Conservation (phyloP, 2,888 invertebrate species). For the Luperina nickerlii region DNA sequence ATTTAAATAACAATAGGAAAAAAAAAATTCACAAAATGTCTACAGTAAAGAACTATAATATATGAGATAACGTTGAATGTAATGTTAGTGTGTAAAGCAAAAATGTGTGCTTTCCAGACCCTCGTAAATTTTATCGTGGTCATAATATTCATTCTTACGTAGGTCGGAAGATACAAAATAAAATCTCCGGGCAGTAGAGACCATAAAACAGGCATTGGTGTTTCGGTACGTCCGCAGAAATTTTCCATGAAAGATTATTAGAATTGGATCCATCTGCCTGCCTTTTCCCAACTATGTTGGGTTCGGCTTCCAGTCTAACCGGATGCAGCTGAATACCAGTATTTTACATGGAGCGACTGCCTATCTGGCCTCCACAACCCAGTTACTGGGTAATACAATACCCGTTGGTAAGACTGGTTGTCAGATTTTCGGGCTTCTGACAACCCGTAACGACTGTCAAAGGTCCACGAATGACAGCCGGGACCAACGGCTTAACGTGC, state of each 20-base stretch:
- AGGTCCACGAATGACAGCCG: neutral
- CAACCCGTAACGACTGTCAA: neutral
- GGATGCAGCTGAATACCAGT: no score
- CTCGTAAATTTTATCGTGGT: slow-evolving; percentile 24
- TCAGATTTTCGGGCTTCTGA: neutral
- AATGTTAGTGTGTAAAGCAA: slow-evolving; percentile 31
- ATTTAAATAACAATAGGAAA: no score
- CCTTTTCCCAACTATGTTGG: no score
- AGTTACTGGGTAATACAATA: neutral
- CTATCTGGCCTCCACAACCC: neutral
- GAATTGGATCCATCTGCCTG: no score
- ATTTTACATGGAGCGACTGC: no score
- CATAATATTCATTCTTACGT: neutral
- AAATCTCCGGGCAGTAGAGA: neutral
- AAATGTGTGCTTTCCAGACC: slow-evolving; percentile 17
- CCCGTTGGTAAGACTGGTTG: neutral
- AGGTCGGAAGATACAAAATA: neutral
- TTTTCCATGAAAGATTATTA: neutral
- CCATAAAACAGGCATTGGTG: neutral
- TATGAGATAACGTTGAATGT: slow-evolving; percentile 21
- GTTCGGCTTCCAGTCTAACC: no score
- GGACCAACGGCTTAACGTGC: neutral
- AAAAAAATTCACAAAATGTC: neutral
- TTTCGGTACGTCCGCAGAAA: no score
- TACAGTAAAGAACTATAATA: neutral